A percentile compares a stretch with the other conserved stretches of the same genome.
Conservation (phyloP, 1,140 invertebrate genomes). For the Trichogramma pretiosum region DNA sequence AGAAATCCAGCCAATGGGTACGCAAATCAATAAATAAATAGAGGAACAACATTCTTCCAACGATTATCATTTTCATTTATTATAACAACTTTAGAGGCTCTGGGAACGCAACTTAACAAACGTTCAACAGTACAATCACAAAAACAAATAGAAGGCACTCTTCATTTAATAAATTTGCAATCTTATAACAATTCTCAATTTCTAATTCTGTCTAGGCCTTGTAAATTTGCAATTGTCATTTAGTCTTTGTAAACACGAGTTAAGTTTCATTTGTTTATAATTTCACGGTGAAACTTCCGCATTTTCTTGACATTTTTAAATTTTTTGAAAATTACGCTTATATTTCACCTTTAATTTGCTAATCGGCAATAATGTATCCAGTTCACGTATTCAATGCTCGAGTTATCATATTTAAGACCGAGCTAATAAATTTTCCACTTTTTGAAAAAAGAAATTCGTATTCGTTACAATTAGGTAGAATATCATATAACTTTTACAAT, state of each 20-base stretch:
- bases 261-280: conserved; percentile 14
- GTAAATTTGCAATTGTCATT: conserved; percentile 22
- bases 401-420: conserved; percentile 40
- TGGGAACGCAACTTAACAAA: conserved; percentile 43
- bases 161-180: conserved; percentile 38
- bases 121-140: conserved; percentile 42
- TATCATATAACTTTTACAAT: conserved; percentile 41
- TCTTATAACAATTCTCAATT: conserved; percentile 31
- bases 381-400: too few species aligned
- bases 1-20: conserved; percentile 13
- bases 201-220: conserved; percentile 29
- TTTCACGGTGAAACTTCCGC: conserved; percentile 16
- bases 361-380: too few species aligned
- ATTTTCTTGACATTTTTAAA: too few species aligned
- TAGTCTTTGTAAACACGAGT: conserved; percentile 13
- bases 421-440: conserved; percentile 39
- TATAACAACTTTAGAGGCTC: conserved; percentile 45
- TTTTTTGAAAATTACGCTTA: too few species aligned
- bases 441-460: conserved; percentile 38
- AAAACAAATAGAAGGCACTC: conserved; percentile 47
- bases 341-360: too few species aligned
- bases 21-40: conserved; percentile 34
- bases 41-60: conserved; percentile 42
- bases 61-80: conserved; percentile 30
- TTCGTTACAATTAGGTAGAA: conserved; percentile 41